A percentile compares a stretch with the other conserved stretches of the same genome.
Evolutionary conservation across 2,113 vertebrate genomes (phyloP).

Genomic region (Rattus rattus): DNA sequence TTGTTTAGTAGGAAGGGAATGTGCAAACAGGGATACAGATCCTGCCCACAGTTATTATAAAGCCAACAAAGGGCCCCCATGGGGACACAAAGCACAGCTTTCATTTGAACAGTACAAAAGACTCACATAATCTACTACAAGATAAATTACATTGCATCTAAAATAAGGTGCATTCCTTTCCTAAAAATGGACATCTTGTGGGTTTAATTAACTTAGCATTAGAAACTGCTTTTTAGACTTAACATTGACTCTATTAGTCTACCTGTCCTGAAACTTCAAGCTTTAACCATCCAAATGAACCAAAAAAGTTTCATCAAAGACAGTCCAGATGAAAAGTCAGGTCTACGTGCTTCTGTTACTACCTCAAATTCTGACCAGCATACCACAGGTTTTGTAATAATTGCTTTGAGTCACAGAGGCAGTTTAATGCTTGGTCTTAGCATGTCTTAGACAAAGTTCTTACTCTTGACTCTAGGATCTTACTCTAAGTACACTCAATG

Average conservation of each 20-base stretch:
- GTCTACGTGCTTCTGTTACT: neutral
- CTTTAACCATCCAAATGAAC: neutral
- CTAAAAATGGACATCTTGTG: constrained; percentile 24
- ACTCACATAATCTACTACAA: constrained; percentile 20
- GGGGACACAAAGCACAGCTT: constrained; percentile 47
- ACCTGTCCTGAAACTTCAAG: neutral
- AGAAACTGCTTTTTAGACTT: constrained; percentile 36
- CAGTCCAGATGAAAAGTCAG: neutral
- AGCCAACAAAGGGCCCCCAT: constrained; percentile 28
- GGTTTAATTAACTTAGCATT: constrained; percentile 37
- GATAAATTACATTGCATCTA: constrained; percentile 38
- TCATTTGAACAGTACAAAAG: constrained; percentile 59
- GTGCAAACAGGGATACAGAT: constrained; percentile 32
- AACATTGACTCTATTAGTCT: neutral
- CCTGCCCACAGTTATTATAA: constrained; percentile 49
- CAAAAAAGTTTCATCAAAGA: neutral
- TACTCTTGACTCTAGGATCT: constrained; percentile 6
- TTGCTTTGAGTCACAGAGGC: neutral
- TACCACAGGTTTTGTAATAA: neutral
- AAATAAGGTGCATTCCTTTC: constrained; percentile 35
- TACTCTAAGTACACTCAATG: neutral
- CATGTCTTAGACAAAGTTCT: neutral
- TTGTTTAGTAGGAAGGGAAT: constrained; percentile 40
- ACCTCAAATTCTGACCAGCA: constrained; percentile 24
- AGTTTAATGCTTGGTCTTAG: constrained; percentile 5